Evolutionary conservation across 2,888 invertebrate genomes (phyloP), one percentile per base, ranked within the genome.

Genomic region (Coelopa pilipes): DNA sequence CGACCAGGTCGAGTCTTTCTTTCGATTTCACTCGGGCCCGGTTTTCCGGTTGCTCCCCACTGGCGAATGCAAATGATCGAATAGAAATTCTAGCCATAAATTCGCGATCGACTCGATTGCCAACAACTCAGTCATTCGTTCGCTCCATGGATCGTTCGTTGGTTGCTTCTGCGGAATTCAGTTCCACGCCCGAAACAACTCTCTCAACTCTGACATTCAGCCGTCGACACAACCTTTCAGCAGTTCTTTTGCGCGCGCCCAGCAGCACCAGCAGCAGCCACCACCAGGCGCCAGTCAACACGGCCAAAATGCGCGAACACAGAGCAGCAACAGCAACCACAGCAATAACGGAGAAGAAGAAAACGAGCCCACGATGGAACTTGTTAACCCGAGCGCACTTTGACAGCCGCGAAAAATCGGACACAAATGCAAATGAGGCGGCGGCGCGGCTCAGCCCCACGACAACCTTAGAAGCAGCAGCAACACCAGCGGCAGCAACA

Each of bases 341-440:
- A 24, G 12, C 4, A 34, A 34, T 34, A 34, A 2, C 34, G 7
- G 7, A 34, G 2, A 34, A 34, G 34, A 34, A 34, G 34, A 53
- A 66, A 53, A 53, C 50, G 19, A 24, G 12, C 7, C 49, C 55
- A 24, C 17, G 13, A 34, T 45, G 24, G 34, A 24, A 62, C 62
- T 62, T 34, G 60, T 60, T 60, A 66, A 49, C 66, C 49, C 21
- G 24, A 9, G 66, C 21, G 21, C 24, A 45, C 21, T 46, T 69
- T 69, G 69, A 69, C 59, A 69, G 63, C 70, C 34, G 50, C 19
- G 24, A 62, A 62, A 60, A 34, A 34, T 34, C 34, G 34, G 4
- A 34, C 34, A 34, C 7, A 53, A 69, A 70, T 73, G 72, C 73
- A 68, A 68, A 68, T 68, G 68, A 65, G 5, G 53, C 71, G 55